phyloP scores from a whole-genome alignment of 2,797 vertebrate species.

The Chelonia mydas region DNA sequence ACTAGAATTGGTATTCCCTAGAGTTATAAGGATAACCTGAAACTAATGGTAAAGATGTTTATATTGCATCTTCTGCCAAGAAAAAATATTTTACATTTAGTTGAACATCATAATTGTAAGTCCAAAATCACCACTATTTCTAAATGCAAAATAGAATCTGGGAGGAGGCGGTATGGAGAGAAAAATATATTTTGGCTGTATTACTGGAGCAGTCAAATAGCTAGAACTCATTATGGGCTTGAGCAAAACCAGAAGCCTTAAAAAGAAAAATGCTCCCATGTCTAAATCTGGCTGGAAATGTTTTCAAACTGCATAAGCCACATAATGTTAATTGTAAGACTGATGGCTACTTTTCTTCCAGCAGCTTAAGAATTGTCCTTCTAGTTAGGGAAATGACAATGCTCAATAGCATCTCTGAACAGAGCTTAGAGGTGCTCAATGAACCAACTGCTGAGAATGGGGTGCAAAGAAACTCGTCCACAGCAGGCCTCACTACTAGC shows the following conservation, averaged over 20 bases:
- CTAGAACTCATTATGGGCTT: constrained; percentile 45
- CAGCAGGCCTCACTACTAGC: background rate
- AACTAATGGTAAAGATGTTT: constrained; percentile 53
- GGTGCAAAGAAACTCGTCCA: background rate
- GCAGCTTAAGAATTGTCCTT: background rate
- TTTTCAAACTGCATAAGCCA: constrained; percentile 30
- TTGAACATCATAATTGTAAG: constrained; percentile 59
- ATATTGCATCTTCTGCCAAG: constrained; percentile 57
- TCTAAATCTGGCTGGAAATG: constrained; percentile 24
- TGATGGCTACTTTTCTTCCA: background rate
- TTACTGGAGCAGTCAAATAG: constrained; percentile 36
- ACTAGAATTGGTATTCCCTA: constrained; percentile 30
- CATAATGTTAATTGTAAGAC: background rate
- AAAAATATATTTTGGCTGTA: constrained; percentile 74
- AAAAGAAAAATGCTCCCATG: constrained; percentile 40
- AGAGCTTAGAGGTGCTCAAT: background rate
- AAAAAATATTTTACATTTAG: constrained; percentile 73
- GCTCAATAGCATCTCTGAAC: background rate
- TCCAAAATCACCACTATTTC: constrained; percentile 67
- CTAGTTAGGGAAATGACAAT: background rate
- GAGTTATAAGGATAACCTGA: constrained; percentile 31
- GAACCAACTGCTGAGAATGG: background rate
- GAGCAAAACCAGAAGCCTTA: constrained; percentile 58
- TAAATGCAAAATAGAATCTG: constrained; percentile 75
- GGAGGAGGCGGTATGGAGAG: constrained; percentile 68